Base-by-base conservation (phyloP, 1,140 invertebrate species). In the Lasioglossum baleicum region DNA sequence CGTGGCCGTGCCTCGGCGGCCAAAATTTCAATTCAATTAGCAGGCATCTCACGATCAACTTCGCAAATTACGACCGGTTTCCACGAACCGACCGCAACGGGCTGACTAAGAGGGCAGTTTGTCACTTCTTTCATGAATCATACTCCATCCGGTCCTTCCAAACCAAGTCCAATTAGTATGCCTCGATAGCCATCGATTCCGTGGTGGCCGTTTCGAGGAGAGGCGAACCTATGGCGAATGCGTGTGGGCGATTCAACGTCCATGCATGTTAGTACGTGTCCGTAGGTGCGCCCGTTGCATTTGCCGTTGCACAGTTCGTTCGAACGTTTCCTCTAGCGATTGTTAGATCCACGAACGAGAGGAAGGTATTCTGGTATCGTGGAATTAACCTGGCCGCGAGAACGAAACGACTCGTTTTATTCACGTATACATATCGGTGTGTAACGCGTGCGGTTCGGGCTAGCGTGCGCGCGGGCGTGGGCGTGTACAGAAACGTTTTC, bases 401-500 rank as follows among this genome's bases (percentile, higher is more conserved):
- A 35, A 40, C 60, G 15, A 65, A 67, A 60, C 44, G 63, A 51
- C 53, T 64, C 63, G 42, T 60, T 74, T 74, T 64, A 74, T 67
- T 79, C 63, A 58, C 69, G 51, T 35, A 56, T n/a, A n/a, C n/a
- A n/a, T 26, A 26, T n/a, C 26, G n/a, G 26, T n/a, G 26, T n/a
- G 20, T 31, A 31, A 51, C 66, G 42, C 40, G 15, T 3, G 56
- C n/a, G 56, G 0, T 20, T 51, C 20, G 6, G 22, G 60, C 2
- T 63, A 73, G 53, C 35, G 67, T 48, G 56, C 69, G 26, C 77
- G 81, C 75, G 79, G 79, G 82, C 68, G 44, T 48, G 82, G 79
- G 79, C 68, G 79, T 83, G 61, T 81, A 67, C 67, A 72, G 70
- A 58, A 75, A 75, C 66, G 68, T 71, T 72, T 82, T 53, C 75